Evolutionary conservation across 2,888 invertebrate species (phyloP).

Genomic region (Rhingia campestris): DNA sequence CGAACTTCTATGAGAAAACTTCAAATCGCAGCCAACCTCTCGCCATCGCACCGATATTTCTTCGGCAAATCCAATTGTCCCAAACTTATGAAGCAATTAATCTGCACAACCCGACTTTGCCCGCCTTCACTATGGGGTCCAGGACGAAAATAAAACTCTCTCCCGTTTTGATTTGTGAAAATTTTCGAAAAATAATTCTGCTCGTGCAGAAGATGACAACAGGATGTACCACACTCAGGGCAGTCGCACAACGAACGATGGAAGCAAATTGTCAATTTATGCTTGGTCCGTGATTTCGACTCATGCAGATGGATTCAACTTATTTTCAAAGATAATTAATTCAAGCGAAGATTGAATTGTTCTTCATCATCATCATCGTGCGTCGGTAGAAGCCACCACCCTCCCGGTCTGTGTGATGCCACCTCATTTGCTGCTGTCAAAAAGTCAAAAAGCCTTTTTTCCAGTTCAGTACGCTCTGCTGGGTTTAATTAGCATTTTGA

Average conservation of each 20-base stretch:
- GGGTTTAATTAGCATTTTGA: conserved; percentile 72
- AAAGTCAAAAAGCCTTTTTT: conserved; percentile 74
- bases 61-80: conserved; percentile 48
- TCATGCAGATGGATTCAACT: conserved; percentile 46
- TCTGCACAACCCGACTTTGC: conserved; percentile 22
- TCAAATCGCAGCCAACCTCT: neutral
- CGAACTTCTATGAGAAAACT: conserved; percentile 64
- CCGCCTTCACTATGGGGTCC: neutral
- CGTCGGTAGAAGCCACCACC: neutral
- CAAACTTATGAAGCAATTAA: conserved; percentile 70
- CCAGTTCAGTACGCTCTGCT: conserved; percentile 66
- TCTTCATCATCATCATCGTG: conserved; percentile 42
- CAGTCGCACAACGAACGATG: conserved; percentile 1
- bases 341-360: conserved; percentile 73
- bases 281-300: conserved; percentile 11
- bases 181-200: conserved; percentile 57
- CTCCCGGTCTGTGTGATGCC: conserved; percentile 39
- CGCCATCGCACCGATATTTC: neutral
- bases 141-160: neutral
- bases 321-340: conserved; percentile 67
- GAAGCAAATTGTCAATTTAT: conserved; percentile 38
- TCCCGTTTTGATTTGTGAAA: conserved; percentile 27
- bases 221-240: conserved; percentile 30
- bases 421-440: conserved; percentile 73
- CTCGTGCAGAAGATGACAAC: conserved; percentile 52